Evolutionary conservation across 2,797 vertebrate genomes (phyloP).

Genomic region (Xenops minutus): DNA sequence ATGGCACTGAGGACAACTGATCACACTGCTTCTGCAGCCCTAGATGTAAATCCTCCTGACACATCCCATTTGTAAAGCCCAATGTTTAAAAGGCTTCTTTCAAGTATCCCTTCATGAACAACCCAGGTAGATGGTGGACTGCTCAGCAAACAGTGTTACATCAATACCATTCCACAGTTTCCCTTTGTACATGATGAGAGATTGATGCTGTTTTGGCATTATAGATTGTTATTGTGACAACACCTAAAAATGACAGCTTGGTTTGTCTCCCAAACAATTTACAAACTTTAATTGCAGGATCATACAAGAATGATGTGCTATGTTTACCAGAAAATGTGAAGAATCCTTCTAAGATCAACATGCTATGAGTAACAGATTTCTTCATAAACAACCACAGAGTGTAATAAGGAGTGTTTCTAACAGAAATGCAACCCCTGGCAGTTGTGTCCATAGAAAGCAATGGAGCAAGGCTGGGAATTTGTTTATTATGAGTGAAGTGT

Average conservation of each 20-base stretch:
- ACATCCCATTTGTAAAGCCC: constrained; percentile 10
- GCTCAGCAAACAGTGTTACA: background rate
- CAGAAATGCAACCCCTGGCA: background rate
- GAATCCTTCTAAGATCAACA: constrained; percentile 28
- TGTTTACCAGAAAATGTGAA: constrained; percentile 25
- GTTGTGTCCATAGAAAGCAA: constrained; percentile 28
- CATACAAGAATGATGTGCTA: background rate
- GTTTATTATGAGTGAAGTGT: constrained; percentile 5
- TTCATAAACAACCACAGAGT: background rate
- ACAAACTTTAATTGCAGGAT: background rate
- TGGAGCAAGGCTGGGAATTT: background rate
- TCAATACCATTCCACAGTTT: background rate
- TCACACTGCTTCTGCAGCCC: background rate
- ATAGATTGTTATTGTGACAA: background rate
- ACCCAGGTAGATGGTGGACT: background rate
- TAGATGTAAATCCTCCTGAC: constrained; percentile 35
- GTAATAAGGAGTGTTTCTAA: background rate
- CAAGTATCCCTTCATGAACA: background rate
- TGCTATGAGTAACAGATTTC: constrained; percentile 22
- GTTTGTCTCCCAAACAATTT: background rate
- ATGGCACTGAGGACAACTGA: background rate
- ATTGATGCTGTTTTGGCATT: background rate
- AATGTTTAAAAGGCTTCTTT: background rate
- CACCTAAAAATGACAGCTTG: background rate
- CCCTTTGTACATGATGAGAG: background rate